Evolutionary conservation across 2,113 vertebrate genomes (phyloP).

Genomic region (Chelonoidis abingdonii): DNA sequence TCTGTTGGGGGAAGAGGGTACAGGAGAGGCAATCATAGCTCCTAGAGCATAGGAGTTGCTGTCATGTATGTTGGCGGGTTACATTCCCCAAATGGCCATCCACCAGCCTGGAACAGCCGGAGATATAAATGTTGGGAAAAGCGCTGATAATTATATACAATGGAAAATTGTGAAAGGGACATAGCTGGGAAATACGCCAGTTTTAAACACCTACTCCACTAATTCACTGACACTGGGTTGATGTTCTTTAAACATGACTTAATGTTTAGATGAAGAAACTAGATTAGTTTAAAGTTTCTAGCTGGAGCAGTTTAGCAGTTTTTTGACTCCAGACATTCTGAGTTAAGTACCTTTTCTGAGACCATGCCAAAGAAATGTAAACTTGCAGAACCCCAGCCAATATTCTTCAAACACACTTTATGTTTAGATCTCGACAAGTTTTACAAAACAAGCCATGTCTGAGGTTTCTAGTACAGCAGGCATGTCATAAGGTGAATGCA

Average conservation of each 20-base stretch:
- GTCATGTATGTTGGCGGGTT: not conserved
- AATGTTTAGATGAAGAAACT: not conserved
- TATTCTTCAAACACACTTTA: not conserved
- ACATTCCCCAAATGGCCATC: not conserved
- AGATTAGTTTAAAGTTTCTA: not conserved
- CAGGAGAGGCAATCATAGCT: not conserved
- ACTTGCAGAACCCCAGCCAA: not conserved
- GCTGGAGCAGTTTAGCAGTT: not conserved
- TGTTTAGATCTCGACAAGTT: not conserved
- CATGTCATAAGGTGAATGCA: not conserved
- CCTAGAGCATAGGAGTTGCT: not conserved
- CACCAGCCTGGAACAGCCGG: not conserved
- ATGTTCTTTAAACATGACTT: conserved; percentile 2
- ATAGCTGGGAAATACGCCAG: not conserved
- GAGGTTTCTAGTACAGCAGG: not conserved
- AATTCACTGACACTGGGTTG: not conserved
- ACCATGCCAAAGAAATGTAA: not conserved
- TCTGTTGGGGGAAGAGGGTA: not conserved
- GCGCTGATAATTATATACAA: conserved; percentile 15
- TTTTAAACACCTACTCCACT: conserved; percentile 20
- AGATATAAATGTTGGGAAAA: not conserved
- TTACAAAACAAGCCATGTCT: not conserved
- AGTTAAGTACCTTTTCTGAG: not conserved
- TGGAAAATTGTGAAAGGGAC: not conserved
- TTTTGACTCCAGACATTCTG: not conserved